Evolutionary conservation across 2,888 invertebrate genomes (phyloP).

Genomic region (Himalopsyche anomala): DNA sequence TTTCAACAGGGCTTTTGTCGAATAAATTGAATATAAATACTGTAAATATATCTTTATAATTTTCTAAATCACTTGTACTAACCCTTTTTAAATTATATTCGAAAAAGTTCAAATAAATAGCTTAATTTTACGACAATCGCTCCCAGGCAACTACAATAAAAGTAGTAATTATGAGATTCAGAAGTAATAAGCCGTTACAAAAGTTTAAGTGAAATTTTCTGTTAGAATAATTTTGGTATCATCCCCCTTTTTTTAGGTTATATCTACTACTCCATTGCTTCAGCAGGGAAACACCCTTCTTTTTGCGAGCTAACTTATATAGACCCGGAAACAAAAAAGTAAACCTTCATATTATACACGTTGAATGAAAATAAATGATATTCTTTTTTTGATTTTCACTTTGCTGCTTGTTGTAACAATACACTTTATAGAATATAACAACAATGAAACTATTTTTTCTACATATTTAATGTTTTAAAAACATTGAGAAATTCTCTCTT

Average conservation of each 20-base stretch:
- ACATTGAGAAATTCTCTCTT: too few species aligned
- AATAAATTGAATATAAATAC: too few species aligned
- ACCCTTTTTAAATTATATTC: neutral
- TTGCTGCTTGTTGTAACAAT: too few species aligned
- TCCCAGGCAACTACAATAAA: neutral
- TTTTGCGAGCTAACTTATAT: conserved; percentile 11
- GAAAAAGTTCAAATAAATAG: neutral
- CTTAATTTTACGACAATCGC: neutral
- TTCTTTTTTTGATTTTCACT: too few species aligned
- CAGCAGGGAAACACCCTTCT: neutral
- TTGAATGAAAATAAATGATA: too few species aligned
- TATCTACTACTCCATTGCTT: neutral
- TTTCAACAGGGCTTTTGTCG: too few species aligned
- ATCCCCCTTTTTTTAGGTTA: neutral
- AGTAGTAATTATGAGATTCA: conserved; percentile 12
- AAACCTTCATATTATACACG: too few species aligned
- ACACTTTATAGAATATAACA: too few species aligned
- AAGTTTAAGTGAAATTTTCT: conserved; percentile 34
- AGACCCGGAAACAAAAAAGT: neutral
- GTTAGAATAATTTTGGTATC: conserved; percentile 2
- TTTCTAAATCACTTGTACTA: neutral
- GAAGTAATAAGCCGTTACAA: conserved; percentile 16
- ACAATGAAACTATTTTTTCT: too few species aligned
- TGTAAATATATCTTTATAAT: too few species aligned
- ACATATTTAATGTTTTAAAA: too few species aligned